These are phyloP conservation scores for Scaptomyza cyrtandrae DNA, from an alignment of 2,888 invertebrate species.

Conservation along the genomic window DNA sequence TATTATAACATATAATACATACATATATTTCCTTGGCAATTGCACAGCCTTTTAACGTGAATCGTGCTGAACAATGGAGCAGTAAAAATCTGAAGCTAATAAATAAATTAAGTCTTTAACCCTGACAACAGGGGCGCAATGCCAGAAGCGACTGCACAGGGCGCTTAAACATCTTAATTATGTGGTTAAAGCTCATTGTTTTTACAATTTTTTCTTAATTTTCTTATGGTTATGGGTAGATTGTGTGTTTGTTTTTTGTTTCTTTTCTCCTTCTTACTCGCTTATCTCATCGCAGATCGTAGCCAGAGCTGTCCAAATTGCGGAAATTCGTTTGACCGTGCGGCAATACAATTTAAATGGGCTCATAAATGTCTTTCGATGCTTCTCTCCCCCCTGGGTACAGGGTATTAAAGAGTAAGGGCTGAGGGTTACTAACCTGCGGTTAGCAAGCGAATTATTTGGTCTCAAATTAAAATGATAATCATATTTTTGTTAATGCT, in stretches of 20 bases:
- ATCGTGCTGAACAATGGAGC: constrained; percentile 62
- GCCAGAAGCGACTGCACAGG: constrained; percentile 45
- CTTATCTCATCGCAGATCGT: constrained; percentile 58
- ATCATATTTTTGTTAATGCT: constrained; percentile 48
- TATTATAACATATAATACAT: constrained; percentile 32
- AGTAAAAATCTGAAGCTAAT: constrained; percentile 70
- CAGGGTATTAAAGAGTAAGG: background rate
- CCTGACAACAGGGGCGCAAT: constrained; percentile 59
- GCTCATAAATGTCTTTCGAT: constrained; percentile 46
- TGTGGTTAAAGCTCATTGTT: constrained; percentile 75
- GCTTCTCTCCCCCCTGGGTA: constrained; percentile 2
- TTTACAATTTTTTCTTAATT: constrained; percentile 70
- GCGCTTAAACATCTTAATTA: constrained; percentile 72
- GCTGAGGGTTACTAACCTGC: constrained; percentile 43
- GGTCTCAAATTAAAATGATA: constrained; percentile 54
- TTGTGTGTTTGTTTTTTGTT: constrained; percentile 5
- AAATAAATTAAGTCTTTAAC: constrained; percentile 78
- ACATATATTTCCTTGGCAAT: constrained; percentile 1
- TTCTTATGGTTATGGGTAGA: constrained; percentile 67
- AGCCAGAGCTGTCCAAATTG: constrained; percentile 50
- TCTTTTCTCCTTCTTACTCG: constrained; percentile 4
- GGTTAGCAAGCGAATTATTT: constrained; percentile 35
- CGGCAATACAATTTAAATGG: constrained; percentile 56
- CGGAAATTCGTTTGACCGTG: constrained; percentile 63
- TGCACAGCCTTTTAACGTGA: constrained; percentile 24